These are phyloP conservation scores for Zoanthus solanderi DNA, from an alignment of 92 coral and sea anemone species.

Conservation along the genomic window DNA sequence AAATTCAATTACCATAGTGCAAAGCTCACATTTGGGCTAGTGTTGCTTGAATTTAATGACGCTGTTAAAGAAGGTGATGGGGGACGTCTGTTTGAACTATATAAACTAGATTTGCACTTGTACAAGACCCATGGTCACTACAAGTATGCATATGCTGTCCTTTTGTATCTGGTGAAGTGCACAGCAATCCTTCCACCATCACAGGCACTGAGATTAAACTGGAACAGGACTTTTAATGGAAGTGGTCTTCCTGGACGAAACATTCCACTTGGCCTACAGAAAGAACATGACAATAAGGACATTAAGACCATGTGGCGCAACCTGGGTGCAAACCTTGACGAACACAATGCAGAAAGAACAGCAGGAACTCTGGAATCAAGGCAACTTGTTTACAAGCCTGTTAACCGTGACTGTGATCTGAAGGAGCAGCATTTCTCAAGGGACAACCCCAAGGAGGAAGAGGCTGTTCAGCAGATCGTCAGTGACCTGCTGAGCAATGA, in stretches of 20 bases:
- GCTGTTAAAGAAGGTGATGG: constrained; percentile 51
- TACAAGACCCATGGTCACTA: constrained; percentile 11
- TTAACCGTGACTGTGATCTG: constrained; percentile 62
- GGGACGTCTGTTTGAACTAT: constrained; percentile 18
- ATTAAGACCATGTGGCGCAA: constrained; percentile 48
- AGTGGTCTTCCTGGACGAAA: constrained; percentile 11
- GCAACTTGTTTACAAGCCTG: constrained; percentile 51
- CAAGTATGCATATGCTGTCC: constrained; percentile 43
- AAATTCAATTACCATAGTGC: constrained; percentile 65
- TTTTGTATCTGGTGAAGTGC: constrained; percentile 38
- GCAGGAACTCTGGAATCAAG: constrained; percentile 59
- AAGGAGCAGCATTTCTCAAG: constrained; percentile 33
- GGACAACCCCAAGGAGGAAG: constrained; percentile 50
- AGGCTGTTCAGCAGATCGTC: constrained; percentile 54
- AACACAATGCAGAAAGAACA: constrained; percentile 53
- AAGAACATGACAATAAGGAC: background rate
- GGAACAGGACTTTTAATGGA: constrained; percentile 31
- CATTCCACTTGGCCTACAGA: constrained; percentile 25
- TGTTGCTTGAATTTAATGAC: constrained; percentile 55
- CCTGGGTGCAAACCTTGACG: background rate
- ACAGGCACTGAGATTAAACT: constrained; percentile 26
- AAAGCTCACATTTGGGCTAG: constrained; percentile 72
- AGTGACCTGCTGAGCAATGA: constrained; percentile 53
- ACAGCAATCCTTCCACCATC: constrained; percentile 8
- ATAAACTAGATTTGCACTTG: constrained; percentile 26